Evolutionary conservation across 2,113 vertebrate genomes (phyloP).

Genomic region (Dolichotis patagonum): DNA sequence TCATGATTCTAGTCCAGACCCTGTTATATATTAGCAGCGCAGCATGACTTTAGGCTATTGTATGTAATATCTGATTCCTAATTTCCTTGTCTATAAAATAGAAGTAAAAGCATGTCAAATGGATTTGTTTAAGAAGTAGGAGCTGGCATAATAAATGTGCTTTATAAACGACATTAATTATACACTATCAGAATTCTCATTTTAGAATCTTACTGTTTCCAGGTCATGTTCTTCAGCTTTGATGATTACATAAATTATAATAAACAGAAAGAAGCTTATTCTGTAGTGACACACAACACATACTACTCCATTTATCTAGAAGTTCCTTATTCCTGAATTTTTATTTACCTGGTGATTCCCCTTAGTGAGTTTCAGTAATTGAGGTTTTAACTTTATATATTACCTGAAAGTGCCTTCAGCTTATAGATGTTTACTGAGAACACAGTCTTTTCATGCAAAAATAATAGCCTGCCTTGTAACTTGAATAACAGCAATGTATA

Average conservation of each 20-base stretch:
- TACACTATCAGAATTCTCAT: neutral
- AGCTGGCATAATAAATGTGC: neutral
- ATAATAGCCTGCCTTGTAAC: neutral
- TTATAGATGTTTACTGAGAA: neutral
- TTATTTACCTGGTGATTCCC: slow-evolving; percentile 11
- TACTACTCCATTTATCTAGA: slow-evolving; percentile 9
- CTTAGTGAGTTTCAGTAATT: slow-evolving; percentile 20
- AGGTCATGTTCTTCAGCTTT: slow-evolving; percentile 1
- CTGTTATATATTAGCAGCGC: neutral
- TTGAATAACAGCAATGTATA: neutral
- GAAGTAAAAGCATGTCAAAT: neutral
- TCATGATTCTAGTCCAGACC: neutral
- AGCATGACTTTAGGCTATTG: neutral
- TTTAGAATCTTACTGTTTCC: neutral
- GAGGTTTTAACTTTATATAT: slow-evolving; percentile 39
- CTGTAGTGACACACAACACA: neutral
- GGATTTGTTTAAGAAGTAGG: slow-evolving; percentile 2
- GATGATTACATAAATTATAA: neutral
- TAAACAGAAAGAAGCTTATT: neutral
- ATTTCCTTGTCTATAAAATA: neutral
- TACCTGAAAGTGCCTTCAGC: neutral
- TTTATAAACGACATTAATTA: slow-evolving; percentile 6
- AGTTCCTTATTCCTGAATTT: neutral
- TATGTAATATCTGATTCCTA: neutral
- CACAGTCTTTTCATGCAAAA: neutral